Evolutionary conservation across 2,888 invertebrate species (phyloP).

Genomic region (Ophion ellenae): DNA sequence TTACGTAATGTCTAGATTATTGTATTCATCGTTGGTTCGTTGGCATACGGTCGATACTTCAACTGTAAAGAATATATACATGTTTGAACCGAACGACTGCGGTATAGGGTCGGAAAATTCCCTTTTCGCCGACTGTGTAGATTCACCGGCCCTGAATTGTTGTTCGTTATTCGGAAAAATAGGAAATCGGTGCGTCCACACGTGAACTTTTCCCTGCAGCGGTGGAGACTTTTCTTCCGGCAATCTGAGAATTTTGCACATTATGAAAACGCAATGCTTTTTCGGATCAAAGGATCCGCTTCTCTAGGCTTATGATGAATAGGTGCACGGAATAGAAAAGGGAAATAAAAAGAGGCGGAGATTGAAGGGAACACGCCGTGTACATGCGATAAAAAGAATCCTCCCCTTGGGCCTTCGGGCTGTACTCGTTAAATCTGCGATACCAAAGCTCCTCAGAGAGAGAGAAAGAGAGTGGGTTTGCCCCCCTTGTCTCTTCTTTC

Average conservation of each 20-base stretch:
- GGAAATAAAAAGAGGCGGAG: background rate
- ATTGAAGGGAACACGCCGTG: slow-evolving; percentile 22
- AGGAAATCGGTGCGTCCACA: background rate
- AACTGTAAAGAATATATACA: too few species aligned
- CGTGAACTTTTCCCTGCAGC: background rate
- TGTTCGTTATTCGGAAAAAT: background rate
- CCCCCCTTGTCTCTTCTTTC: slow-evolving; percentile 26
- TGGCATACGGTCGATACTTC: too few species aligned
- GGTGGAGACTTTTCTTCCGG: slow-evolving; percentile 19
- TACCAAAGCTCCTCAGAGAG: slow-evolving; percentile 18
- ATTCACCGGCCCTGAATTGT: background rate
- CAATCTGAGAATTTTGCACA: background rate
- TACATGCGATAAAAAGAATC: slow-evolving; percentile 33
- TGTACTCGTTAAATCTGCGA: slow-evolving; percentile 40
- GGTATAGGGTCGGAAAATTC: background rate
- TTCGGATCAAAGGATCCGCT: slow-evolving; percentile 33
- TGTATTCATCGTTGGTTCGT: too few species aligned
- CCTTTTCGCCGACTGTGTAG: background rate
- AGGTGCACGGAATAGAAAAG: background rate
- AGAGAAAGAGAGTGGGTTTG: background rate
- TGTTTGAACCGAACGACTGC: background rate
- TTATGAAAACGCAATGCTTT: slow-evolving; percentile 31
- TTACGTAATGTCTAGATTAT: background rate
- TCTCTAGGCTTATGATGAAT: slow-evolving; percentile 39
- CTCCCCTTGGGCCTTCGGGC: slow-evolving; percentile 28